Evolutionary conservation across 2,888 invertebrate genomes (phyloP), one percentile per base, ranked within the genome.

Genomic region (Hydrotaea cyrtoneurina): DNA sequence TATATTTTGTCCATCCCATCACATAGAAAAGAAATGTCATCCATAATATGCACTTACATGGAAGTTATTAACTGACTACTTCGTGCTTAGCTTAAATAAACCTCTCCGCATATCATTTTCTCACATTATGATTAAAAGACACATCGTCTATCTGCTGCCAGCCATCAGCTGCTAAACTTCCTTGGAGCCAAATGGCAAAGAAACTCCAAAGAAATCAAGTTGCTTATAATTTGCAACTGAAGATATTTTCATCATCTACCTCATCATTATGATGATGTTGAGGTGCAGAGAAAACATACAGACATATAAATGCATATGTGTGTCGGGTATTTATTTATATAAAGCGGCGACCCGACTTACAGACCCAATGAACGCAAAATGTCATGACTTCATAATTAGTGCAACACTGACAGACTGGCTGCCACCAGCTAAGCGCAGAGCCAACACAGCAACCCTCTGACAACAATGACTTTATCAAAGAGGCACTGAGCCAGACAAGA

Each of bases 301-400:
- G n/a, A 31, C 31, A 31, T 31, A 31, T 31, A 31, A 31, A 31
- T 7, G 3, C 7, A 7, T 31, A 7, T 31, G 7, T 2, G 31
- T 31, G 7, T 31, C 3, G 2, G 7, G 31, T 31, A 31, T 31
- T 31, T 39, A 23, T 69, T 21, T 69, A 46, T 46, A 69, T 43
- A 62, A 69, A 69, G 15, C 21, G 8, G n/a, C 69, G 69, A 69
- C 69, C 69, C 23, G 23, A 43, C 69, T 74, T 71, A 78, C 69
- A 77, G 46, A 83, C 83, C 77, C 71, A 80, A 71, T 83, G 50
- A 79, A 79, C 57, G 64, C 55, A n/a, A 57, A 71, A 62, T 75
- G 46, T 19, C 55, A 43, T 64, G 64, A 57, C 31, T 77, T 69
- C n/a, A 69, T 74, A 74, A 74, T 74, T 74, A 46, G 74, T 39